Evolutionary conservation across 2,888 invertebrate species (phyloP).

Genomic region (Eilema caniola): DNA sequence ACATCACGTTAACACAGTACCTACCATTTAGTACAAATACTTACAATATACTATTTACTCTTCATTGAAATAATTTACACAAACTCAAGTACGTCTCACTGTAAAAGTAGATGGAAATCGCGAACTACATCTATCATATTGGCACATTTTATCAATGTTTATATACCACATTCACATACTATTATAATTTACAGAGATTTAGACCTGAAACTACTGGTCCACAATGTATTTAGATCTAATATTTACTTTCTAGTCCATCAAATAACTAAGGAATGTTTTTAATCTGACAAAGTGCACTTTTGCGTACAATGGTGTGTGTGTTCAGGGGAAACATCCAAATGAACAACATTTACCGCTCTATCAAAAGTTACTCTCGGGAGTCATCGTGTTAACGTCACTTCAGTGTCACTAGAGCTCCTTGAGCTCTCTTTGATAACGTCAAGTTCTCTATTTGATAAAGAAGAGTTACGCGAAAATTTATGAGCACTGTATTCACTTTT

Average conservation of each 20-base stretch:
- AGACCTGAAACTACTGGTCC: slow-evolving; percentile 77
- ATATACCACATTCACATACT: slow-evolving; percentile 46
- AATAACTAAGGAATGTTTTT: slow-evolving; percentile 63
- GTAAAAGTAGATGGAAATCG: slow-evolving; percentile 34
- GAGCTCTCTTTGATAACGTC: slow-evolving; percentile 86
- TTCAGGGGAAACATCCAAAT: slow-evolving; percentile 72
- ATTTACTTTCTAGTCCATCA: slow-evolving; percentile 54
- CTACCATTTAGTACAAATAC: slow-evolving; percentile 46
- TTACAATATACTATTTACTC: slow-evolving; percentile 35
- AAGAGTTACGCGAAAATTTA: slow-evolving; percentile 83
- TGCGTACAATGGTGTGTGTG: slow-evolving; percentile 62
- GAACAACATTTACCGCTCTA: slow-evolving; percentile 77
- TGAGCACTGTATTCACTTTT: slow-evolving; percentile 79
- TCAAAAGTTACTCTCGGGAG: slow-evolving; percentile 82
- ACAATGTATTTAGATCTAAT: slow-evolving; percentile 65
- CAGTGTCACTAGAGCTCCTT: slow-evolving; percentile 84
- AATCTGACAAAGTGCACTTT: slow-evolving; percentile 58
- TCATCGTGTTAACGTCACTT: slow-evolving; percentile 85
- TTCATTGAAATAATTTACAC: slow-evolving; percentile 43
- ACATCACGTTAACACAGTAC: slow-evolving; percentile 29
- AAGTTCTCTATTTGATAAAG: slow-evolving; percentile 82
- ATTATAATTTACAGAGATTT: slow-evolving; percentile 56
- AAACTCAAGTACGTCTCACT: slow-evolving; percentile 31
- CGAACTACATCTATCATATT: slow-evolving; percentile 38
- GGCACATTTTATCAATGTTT: slow-evolving; percentile 42